phyloP scores from a whole-genome alignment of 2,113 vertebrate genomes.

The Micronisus gabar region DNA sequence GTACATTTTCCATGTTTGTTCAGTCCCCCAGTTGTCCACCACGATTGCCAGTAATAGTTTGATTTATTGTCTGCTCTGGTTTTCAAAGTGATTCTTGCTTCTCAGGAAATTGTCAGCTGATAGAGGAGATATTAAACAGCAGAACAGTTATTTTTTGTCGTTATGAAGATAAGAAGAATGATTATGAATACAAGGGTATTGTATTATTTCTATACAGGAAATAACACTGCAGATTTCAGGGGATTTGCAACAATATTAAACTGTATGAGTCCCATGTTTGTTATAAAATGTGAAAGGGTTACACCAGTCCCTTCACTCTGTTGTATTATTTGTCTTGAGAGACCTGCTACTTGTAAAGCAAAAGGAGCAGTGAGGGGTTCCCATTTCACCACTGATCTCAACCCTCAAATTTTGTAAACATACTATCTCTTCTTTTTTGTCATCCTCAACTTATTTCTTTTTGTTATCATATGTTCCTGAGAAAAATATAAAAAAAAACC shows the following conservation, averaged over 20 bases:
- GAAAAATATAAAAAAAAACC: not conserved
- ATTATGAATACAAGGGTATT: not conserved
- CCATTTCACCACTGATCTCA: not conserved
- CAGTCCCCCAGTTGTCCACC: not conserved
- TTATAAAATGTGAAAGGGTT: not conserved
- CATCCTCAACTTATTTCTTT: not conserved
- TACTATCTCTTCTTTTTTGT: not conserved
- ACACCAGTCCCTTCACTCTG: not conserved
- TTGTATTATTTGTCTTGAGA: not conserved
- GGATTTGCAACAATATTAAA: not conserved
- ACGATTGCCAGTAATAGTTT: not conserved
- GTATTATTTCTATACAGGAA: not conserved
- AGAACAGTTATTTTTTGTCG: not conserved
- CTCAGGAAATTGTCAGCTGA: not conserved
- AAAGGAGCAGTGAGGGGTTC: fast-evolving
- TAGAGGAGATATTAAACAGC: not conserved
- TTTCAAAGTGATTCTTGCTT: not conserved
- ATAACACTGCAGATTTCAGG: not conserved
- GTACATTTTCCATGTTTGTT: not conserved
- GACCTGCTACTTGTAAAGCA: not conserved
- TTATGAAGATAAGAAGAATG: not conserved
- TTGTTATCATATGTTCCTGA: not conserved
- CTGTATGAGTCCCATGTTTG: not conserved
- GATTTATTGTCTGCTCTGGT: not conserved
- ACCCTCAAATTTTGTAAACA: not conserved